Percentiles rank a stretch among this genome's conserved stretches.
phyloP scores from a whole-genome alignment of 2,797 vertebrate species.

The Fringilla coelebs region DNA sequence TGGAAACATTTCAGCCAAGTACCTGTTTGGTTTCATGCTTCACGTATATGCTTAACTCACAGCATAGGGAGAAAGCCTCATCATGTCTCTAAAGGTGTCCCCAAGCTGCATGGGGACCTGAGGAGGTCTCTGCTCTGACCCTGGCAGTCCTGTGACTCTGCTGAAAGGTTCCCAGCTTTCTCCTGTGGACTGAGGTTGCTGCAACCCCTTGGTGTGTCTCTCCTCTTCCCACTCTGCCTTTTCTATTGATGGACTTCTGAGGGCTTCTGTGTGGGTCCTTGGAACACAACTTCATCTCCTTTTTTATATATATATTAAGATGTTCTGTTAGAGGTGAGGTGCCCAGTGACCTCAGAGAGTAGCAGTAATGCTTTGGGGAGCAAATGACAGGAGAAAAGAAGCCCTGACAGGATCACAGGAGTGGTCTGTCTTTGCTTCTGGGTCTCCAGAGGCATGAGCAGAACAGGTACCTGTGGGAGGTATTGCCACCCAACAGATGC shows the following conservation, averaged over 20 bases:
- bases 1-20: neutral
- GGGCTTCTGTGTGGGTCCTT: neutral
- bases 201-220: accelerated
- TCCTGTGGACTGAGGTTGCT: accelerated
- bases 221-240: neutral
- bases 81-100: neutral
- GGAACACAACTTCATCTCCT: neutral
- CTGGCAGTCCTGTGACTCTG: neutral
- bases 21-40: neutral
- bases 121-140: neutral
- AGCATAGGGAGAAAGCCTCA: accelerated
- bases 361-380: neutral
- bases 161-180: neutral
- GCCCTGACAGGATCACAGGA: neutral
- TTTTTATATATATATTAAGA: no score
- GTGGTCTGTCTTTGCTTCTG: neutral
- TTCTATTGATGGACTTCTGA: neutral
- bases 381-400: neutral
- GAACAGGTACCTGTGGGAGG: neutral
- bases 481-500: neutral
- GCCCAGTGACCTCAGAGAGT: neutral
- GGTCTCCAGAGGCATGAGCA: neutral
- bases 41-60: accelerated
- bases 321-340: neutral
- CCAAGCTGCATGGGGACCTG: neutral